phyloP scores from a whole-genome alignment of 2,797 vertebrate species.

The Phrynocephalus guinanensis region DNA sequence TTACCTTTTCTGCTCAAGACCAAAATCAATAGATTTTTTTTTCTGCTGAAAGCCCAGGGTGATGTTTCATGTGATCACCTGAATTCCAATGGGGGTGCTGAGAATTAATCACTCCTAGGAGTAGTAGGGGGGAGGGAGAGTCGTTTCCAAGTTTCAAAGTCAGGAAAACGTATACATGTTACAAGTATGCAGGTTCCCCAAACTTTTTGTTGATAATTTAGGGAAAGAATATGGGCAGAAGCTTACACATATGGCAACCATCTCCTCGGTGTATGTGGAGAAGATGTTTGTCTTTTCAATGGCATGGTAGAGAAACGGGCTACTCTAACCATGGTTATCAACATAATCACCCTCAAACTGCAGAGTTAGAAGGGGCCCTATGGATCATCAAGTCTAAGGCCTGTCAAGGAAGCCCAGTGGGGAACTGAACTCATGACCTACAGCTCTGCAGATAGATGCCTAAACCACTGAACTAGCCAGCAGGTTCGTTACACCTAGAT shows the following conservation, averaged over 20 bases:
- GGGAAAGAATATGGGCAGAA: not conserved
- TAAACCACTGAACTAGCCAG: too few species aligned
- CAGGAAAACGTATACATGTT: not conserved
- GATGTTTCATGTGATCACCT: constrained; percentile 26
- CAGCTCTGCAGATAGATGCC: too few species aligned
- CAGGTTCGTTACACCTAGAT: too few species aligned
- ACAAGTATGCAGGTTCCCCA: not conserved
- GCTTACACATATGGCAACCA: not conserved
- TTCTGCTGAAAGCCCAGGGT: not conserved
- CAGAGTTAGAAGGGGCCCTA: too few species aligned
- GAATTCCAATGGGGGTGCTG: constrained; percentile 33
- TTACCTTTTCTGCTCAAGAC: not conserved
- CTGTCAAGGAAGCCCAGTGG: too few species aligned
- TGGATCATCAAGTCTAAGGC: too few species aligned
- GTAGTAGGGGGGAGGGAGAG: not conserved
- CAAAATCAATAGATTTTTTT: constrained; percentile 18
- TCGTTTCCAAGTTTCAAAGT: not conserved
- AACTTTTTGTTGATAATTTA: not conserved
- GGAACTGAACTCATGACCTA: too few species aligned
- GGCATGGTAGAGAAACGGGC: not conserved
- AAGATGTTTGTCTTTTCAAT: not conserved
- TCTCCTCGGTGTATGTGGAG: too few species aligned
- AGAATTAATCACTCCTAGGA: constrained; percentile 5
- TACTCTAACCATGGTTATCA: not conserved
- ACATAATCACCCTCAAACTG: too few species aligned